Base-by-base conservation (phyloP, 2,797 vertebrate species). In the Carcharodon carcharias region DNA sequence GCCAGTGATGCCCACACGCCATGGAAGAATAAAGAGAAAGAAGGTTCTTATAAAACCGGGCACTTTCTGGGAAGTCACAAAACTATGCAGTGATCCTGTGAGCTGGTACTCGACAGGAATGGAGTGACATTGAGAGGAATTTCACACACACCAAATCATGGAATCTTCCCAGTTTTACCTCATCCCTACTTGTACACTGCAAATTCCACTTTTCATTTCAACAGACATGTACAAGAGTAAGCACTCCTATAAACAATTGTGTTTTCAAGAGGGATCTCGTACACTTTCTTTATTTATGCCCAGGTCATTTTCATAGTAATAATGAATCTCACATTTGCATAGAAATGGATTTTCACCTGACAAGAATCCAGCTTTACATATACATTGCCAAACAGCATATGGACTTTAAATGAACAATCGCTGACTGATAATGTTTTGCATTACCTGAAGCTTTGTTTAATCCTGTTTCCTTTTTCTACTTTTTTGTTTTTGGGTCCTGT, bases 301-400 rank as follows among this genome's bases (percentile, higher is more conserved):
- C 97, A 96, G 97, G 97, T 97, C 97, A 96, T 97, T 98, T 98
- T 98, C 97, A 97, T 97, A 97, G 97, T 98, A 98, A 97, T 98
- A 98, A 98, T 97, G 97, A 98, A 97, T 98, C 98, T 96, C 97
- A 97, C 98, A 99, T 99, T 99, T 99, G 98, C 98, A 99, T 99
- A 98, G 98, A 99, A 99, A 99, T 99, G 98, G 98, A 98, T 98
- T 98, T 98, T 50, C 65, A 45, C 4, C n/a, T 21, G 31, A 12
- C 21, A 69, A 16, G 97, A 97, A 97, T 98, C 23, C 45, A 69
- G 45, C n/a, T 95, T 95, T 69, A 58, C 63, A 69, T 28, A 28
- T 9, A 97, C 95, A 97, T 96, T 97, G 96, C 96, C 97, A 97
- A 97, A 97, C 96, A 88, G 0, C 97, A 97, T 97, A 95, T 87